phyloP scores from a whole-genome alignment of 2,888 invertebrate species.

The Labia minor region DNA sequence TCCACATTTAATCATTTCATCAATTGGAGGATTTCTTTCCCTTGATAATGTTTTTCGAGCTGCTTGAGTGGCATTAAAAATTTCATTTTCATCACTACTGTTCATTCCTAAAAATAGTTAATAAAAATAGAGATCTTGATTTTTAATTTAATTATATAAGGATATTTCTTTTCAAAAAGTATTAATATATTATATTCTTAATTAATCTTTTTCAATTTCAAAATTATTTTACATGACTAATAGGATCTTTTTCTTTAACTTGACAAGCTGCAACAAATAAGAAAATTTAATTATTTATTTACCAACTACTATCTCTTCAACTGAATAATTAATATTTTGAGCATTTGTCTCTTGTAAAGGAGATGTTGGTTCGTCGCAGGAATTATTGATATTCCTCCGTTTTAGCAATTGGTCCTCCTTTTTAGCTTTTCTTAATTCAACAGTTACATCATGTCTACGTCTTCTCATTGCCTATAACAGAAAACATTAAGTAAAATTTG shows the following conservation, averaged over 20 bases:
- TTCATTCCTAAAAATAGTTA: constrained; percentile 49
- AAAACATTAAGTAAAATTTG: constrained; percentile 20
- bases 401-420: constrained; percentile 91
- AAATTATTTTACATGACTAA: too few relatives aligned
- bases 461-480: constrained; percentile 67
- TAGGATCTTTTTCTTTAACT: too few relatives aligned
- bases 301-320: too few relatives aligned
- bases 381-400: constrained; percentile 68
- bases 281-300: too few relatives aligned
- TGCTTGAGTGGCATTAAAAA: constrained; percentile 63
- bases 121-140: constrained; percentile 17
- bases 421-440: constrained; percentile 84
- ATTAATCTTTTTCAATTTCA: too few relatives aligned
- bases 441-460: constrained; percentile 75
- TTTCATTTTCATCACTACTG: constrained; percentile 48
- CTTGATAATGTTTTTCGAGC: constrained; percentile 80
- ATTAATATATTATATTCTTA: too few relatives aligned
- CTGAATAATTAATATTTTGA: too few relatives aligned
- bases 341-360: constrained; percentile 36
- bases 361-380: constrained; percentile 41
- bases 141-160: neutral
- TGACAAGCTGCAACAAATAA: too few relatives aligned
- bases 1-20: constrained; percentile 69
- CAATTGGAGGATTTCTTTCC: constrained; percentile 84
- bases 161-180: neutral